A percentile compares a stretch with the other conserved stretches of the same genome.
Evolutionary conservation across 2,888 invertebrate genomes (phyloP).

Genomic region (Clostera curtula): DNA sequence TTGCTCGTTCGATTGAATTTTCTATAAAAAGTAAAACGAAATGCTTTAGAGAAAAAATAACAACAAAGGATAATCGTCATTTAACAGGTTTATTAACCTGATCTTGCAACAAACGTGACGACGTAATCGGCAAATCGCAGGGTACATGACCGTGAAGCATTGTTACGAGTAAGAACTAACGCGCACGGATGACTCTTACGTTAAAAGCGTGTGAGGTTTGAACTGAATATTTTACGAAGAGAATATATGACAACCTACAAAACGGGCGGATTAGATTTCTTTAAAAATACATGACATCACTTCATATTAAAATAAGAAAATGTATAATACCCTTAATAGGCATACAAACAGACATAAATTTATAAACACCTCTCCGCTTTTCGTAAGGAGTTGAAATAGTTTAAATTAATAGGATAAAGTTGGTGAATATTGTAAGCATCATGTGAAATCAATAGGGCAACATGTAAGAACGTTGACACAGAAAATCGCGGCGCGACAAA

Average conservation of each 20-base stretch:
- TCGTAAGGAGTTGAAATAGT: no score
- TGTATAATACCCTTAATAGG: no score
- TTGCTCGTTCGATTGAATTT: conserved; percentile 21
- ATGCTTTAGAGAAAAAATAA: conserved; percentile 22
- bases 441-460: conserved; percentile 36
- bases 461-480: conserved; percentile 40
- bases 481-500: conserved; percentile 36
- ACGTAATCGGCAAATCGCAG: conserved; percentile 51
- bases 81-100: conserved; percentile 59
- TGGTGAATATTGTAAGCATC: conserved; percentile 10
- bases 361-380: no score
- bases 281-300: no score
- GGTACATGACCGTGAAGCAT: conserved; percentile 58
- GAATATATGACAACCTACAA: no score
- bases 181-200: conserved; percentile 44
- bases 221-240: no score
- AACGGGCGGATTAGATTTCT: no score
- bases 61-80: conserved; percentile 38
- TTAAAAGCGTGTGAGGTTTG: no score
- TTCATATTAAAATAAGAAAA: no score
- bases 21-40: conserved; percentile 28
- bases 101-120: conserved; percentile 49
- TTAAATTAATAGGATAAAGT: no score
- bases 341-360: no score
- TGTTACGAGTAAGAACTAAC: conserved; percentile 37